Conservation (phyloP, 2,113 vertebrate genomes). For the Forbesichthys agassizii region DNA sequence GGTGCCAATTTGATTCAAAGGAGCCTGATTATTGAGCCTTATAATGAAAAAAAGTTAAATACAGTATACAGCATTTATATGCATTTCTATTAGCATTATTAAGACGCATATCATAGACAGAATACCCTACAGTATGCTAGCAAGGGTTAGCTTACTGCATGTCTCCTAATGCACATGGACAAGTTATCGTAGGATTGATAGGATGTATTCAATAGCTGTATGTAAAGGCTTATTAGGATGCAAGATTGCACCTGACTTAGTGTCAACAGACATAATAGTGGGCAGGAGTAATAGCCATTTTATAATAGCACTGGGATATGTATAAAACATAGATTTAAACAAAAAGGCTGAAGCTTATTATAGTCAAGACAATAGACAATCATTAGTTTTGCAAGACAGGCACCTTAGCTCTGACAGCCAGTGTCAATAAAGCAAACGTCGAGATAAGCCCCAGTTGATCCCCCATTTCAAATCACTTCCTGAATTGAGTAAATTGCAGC, state of each 20-base stretch:
- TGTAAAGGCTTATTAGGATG: constrained; percentile 3
- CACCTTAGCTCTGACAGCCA: constrained; percentile 46
- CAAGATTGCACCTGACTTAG: not conserved
- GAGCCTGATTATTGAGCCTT: not conserved
- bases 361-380: constrained; percentile 43
- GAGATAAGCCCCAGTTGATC: constrained; percentile 65
- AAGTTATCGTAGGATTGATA: not conserved
- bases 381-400: constrained; percentile 38
- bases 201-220: constrained; percentile 1
- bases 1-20: not conserved
- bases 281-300: constrained; percentile 16
- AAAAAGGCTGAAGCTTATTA: constrained; percentile 7
- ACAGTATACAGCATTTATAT: not conserved
- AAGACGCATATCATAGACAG: not conserved
- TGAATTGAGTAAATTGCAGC: constrained; percentile 56
- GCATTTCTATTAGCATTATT: not conserved
- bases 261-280: constrained; percentile 13
- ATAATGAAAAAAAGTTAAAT: not conserved
- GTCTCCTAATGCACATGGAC: constrained; percentile 18
- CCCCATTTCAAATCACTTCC: constrained; percentile 63
- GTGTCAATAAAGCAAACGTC: constrained; percentile 61
- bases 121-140: constrained; percentile 8
- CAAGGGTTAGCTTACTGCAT: constrained; percentile 9
- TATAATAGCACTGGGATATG: constrained; percentile 4
- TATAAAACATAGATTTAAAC: constrained; percentile 12